phyloP scores from a whole-genome alignment of 2,888 invertebrate genomes.

The Laothoe populi region DNA sequence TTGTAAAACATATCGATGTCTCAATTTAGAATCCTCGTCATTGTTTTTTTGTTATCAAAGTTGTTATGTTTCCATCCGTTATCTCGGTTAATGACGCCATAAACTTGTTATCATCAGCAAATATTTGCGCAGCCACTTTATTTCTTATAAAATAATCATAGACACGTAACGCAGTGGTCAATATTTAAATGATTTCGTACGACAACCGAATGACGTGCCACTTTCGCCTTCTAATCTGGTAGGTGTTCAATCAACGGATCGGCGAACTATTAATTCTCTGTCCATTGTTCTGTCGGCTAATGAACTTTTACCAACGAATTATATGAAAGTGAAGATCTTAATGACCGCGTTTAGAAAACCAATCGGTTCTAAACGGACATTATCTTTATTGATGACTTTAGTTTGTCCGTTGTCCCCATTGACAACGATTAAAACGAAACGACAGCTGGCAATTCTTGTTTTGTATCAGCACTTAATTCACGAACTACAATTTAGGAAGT shows the following conservation, averaged over 20 bases:
- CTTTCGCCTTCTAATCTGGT: constrained; percentile 63
- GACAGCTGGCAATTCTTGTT: constrained; percentile 25
- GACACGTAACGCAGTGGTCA: constrained; percentile 59
- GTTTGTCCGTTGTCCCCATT: constrained; percentile 44
- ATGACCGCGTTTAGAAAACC: constrained; percentile 61
- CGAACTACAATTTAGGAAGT: constrained; percentile 10
- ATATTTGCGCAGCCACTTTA: constrained; percentile 18
- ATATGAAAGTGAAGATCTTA: constrained; percentile 66
- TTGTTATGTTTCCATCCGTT: neutral
- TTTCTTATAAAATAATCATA: constrained; percentile 29
- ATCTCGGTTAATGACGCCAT: neutral
- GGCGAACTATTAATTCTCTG: constrained; percentile 39
- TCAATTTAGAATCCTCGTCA: constrained; percentile 31
- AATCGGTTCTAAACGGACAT: constrained; percentile 57
- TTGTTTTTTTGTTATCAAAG: constrained; percentile 24
- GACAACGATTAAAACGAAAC: constrained; percentile 28
- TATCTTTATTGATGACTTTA: constrained; percentile 47
- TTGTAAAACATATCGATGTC: neutral
- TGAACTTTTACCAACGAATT: constrained; percentile 68
- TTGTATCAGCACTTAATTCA: constrained; percentile 6
- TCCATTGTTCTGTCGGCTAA: constrained; percentile 69
- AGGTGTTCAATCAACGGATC: constrained; percentile 65
- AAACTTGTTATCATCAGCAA: constrained; percentile 15
- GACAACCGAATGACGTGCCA: constrained; percentile 56
- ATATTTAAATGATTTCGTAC: constrained; percentile 59